Evolutionary conservation across 2,888 invertebrate species (phyloP).

Genomic region (Hyalella azteca): DNA sequence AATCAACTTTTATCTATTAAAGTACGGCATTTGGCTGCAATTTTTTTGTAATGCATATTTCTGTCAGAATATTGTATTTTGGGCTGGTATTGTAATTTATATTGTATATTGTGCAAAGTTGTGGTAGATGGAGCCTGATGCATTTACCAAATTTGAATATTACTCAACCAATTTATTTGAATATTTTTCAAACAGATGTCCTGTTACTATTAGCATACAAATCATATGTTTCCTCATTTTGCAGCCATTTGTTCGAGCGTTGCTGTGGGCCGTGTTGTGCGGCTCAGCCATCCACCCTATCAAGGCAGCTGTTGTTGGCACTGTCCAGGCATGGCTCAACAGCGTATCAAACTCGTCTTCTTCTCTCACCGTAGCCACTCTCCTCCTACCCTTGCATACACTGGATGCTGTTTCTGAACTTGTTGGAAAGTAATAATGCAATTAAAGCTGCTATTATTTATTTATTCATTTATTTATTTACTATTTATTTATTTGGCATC

Average conservation of each 20-base stretch:
- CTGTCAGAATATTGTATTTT: no score
- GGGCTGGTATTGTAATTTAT: no score
- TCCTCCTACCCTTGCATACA: conserved; percentile 73
- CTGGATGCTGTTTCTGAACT: conserved; percentile 77
- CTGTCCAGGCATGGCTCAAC: conserved; percentile 78
- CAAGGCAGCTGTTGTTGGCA: conserved; percentile 79
- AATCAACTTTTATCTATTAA: no score
- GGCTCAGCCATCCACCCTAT: conserved; percentile 98
- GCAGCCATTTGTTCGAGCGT: conserved; percentile 89
- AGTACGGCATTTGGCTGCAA: no score
- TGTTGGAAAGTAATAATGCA: conserved; percentile 69
- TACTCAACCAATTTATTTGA: not conserved
- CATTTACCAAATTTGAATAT: not conserved
- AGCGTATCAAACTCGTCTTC: conserved; percentile 62
- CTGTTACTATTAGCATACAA: not conserved
- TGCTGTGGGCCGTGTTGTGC: conserved; percentile 93
- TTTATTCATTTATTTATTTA: no score
- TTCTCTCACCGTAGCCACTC: conserved; percentile 62
- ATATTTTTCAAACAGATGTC: not conserved
- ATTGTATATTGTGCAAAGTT: no score
- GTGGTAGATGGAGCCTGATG: no score
- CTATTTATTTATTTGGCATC: no score
- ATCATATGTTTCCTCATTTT: conserved; percentile 67
- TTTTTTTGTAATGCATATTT: no score
- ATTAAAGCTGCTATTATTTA: no score